Conservation (phyloP, 2,113 vertebrate species). For the Aramus guarauna region DNA sequence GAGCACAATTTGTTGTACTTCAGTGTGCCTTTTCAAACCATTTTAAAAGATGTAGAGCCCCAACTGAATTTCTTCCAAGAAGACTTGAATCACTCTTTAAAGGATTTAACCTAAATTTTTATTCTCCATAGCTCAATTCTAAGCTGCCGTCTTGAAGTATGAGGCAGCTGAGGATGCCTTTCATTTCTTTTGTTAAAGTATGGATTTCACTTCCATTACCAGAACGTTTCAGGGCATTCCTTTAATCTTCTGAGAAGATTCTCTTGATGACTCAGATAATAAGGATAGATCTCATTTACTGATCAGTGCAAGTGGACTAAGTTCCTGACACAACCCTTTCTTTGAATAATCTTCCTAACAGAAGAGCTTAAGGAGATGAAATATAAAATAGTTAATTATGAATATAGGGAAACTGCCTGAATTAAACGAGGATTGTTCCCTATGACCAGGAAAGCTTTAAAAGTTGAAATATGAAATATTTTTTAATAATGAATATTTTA, state of each 20-base stretch:
- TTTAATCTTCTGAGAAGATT: conserved; percentile 44
- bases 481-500: conserved; percentile 24
- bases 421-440: conserved; percentile 44
- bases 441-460: conserved; percentile 20
- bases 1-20: neutral
- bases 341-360: conserved; percentile 22
- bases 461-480: neutral
- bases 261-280: conserved; percentile 38
- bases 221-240: neutral
- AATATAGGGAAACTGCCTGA: conserved; percentile 9
- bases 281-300: conserved; percentile 42
- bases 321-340: neutral
- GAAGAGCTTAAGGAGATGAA: conserved; percentile 21
- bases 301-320: neutral
- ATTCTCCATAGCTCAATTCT: neutral
- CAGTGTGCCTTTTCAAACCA: neutral
- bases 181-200: conserved; percentile 10
- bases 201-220: conserved; percentile 6
- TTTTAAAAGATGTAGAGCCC: neutral
- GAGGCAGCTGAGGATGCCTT: neutral
- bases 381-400: conserved; percentile 55
- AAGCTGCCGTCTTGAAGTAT: neutral
- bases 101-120: neutral
- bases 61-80: neutral
- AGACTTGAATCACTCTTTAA: neutral